Percentiles rank a stretch among this genome's conserved stretches.
phyloP scores from a whole-genome alignment of 1,140 invertebrate species.

The Magallana angulata region DNA sequence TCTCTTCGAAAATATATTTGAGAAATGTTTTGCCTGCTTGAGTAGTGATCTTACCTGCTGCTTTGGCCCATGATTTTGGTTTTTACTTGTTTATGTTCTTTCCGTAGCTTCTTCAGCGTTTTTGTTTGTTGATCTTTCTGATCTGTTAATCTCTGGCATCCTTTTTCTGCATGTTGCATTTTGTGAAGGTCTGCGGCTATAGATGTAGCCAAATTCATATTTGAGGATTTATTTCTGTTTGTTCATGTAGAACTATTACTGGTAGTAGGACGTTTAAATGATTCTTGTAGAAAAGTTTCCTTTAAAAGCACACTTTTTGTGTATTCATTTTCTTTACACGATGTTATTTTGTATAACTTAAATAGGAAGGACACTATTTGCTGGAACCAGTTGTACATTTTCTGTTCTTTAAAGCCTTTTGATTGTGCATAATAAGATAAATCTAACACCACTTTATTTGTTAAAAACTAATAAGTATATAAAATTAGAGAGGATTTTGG shows the following conservation, averaged over 20 bases:
- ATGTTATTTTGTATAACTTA: slow-evolving; percentile 14
- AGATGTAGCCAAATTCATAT: not conserved
- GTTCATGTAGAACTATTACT: not conserved
- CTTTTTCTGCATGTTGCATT: not conserved
- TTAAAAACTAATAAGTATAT: slow-evolving; percentile 12
- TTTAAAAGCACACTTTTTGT: slow-evolving; percentile 25
- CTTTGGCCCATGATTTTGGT: not conserved
- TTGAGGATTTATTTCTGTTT: not conserved
- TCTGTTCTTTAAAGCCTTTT: slow-evolving; percentile 23
- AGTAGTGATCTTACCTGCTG: not conserved
- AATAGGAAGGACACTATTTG: not conserved
- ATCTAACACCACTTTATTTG: slow-evolving; percentile 22
- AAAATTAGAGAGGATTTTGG: slow-evolving; percentile 14
- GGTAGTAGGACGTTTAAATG: not conserved
- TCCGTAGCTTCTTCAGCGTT: not conserved
- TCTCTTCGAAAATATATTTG: no score
- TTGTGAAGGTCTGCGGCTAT: not conserved
- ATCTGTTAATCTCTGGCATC: not conserved
- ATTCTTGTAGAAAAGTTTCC: not conserved
- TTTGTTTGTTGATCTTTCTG: not conserved
- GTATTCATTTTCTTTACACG: slow-evolving; percentile 29
- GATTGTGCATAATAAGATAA: slow-evolving; percentile 31
- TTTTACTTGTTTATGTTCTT: not conserved
- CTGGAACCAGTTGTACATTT: slow-evolving; percentile 28
- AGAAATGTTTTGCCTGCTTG: not conserved